phyloP scores from a whole-genome alignment of 2,888 invertebrate genomes.

The Troides aeacus region DNA sequence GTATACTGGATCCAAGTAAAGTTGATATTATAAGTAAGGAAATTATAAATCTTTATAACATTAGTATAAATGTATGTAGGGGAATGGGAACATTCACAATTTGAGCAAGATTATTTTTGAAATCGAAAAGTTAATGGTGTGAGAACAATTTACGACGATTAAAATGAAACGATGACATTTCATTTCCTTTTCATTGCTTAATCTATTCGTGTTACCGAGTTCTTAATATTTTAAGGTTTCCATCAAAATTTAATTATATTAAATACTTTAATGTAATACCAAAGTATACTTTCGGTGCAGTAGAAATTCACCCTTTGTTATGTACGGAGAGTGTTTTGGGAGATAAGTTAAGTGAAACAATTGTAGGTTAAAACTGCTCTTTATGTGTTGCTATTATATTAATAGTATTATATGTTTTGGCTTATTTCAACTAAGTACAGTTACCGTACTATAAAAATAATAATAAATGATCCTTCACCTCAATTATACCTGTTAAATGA shows the following conservation, averaged over 20 bases:
- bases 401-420: no score
- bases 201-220: constrained; percentile 47
- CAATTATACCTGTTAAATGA: no score
- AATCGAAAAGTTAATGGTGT: constrained; percentile 75
- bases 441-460: no score
- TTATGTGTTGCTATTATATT: no score
- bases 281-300: background rate
- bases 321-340: no score
- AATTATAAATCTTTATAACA: background rate
- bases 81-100: constrained; percentile 4
- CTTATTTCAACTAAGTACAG: no score
- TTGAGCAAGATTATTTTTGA: constrained; percentile 49
- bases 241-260: background rate
- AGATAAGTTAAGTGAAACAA: no score
- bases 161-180: constrained; percentile 75
- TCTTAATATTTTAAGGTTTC: constrained; percentile 47
- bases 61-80: background rate
- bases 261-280: background rate
- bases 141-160: constrained; percentile 71
- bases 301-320: background rate
- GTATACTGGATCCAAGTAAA: no score
- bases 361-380: no score
- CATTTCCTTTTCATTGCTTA: constrained; percentile 65
- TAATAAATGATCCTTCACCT: no score
- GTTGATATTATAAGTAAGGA: no score